These are phyloP conservation scores for Laothoe populi DNA, from an alignment of 2,888 invertebrate species.

Conservation along the genomic window DNA sequence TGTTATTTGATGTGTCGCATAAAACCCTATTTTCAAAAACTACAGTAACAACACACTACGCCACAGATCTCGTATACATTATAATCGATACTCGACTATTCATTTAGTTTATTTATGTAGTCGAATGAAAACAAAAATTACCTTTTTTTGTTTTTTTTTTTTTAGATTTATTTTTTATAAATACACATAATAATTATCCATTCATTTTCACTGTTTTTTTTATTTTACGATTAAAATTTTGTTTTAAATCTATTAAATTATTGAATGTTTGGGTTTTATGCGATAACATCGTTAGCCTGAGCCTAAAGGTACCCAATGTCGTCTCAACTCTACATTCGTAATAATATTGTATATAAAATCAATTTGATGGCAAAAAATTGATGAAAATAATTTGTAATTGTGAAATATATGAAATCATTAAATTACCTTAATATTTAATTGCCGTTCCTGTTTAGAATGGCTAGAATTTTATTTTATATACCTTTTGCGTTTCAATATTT, in stretches of 20 bases:
- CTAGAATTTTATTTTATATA: no score
- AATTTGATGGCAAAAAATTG: neutral
- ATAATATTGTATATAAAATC: neutral
- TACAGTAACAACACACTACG: neutral
- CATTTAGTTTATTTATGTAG: neutral
- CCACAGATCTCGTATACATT: neutral
- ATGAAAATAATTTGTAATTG: neutral
- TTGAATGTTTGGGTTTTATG: constrained; percentile 8
- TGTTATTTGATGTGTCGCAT: neutral
- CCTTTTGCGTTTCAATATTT: no score
- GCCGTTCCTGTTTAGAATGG: neutral
- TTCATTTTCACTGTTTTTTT: neutral
- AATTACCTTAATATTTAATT: neutral
- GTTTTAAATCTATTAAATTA: neutral
- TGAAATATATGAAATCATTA: neutral
- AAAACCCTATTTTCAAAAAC: neutral
- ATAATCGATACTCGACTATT: neutral
- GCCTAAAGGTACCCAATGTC: constrained; percentile 15
- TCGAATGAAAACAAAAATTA: neutral
- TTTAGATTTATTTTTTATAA: neutral
- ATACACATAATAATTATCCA: constrained; percentile 2
- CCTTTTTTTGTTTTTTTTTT: neutral
- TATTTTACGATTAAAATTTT: neutral
- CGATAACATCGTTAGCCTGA: neutral
- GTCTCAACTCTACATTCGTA: constrained; percentile 5